Conservation (phyloP, 1,140 invertebrate genomes). For the Grapholita molesta region DNA sequence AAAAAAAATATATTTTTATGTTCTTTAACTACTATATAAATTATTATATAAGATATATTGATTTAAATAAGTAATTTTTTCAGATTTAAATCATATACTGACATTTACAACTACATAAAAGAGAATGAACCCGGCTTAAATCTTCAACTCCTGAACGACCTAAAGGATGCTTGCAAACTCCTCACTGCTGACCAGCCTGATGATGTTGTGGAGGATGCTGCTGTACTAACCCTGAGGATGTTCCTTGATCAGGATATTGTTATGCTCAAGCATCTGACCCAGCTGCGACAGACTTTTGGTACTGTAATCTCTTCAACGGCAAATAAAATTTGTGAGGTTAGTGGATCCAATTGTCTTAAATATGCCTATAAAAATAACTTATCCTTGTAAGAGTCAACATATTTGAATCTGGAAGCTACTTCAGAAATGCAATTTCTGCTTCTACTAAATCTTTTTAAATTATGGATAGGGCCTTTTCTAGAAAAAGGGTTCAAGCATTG, state of each 20-base stretch:
- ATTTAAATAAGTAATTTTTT: too few relatives aligned
- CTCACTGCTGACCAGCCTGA: conserved; percentile 69
- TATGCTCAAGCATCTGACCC: conserved; percentile 74
- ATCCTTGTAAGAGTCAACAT: too few relatives aligned
- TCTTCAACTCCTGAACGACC: conserved; percentile 36
- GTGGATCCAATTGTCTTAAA: neutral
- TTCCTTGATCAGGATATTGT: conserved; percentile 81
- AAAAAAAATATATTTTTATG: too few relatives aligned
- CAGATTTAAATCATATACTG: conserved; percentile 60
- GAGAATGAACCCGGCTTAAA: conserved; percentile 45
- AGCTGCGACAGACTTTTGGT: conserved; percentile 79
- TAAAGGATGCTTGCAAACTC: conserved; percentile 57
- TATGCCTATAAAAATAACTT: too few relatives aligned
- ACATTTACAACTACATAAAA: conserved; percentile 59
- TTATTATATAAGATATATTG: too few relatives aligned
- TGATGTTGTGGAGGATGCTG: conserved; percentile 81
- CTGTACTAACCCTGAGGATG: conserved; percentile 80
- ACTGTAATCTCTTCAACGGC: conserved; percentile 66
- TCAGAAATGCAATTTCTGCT: too few relatives aligned
- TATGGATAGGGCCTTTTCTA: too few relatives aligned
- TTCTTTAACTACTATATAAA: too few relatives aligned
- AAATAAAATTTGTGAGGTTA: conserved; percentile 79
- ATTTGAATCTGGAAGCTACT: too few relatives aligned
- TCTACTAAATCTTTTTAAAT: too few relatives aligned
- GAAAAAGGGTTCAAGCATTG: too few relatives aligned